phyloP scores from a whole-genome alignment of 1,140 invertebrate species.

The Telenomus remus region DNA sequence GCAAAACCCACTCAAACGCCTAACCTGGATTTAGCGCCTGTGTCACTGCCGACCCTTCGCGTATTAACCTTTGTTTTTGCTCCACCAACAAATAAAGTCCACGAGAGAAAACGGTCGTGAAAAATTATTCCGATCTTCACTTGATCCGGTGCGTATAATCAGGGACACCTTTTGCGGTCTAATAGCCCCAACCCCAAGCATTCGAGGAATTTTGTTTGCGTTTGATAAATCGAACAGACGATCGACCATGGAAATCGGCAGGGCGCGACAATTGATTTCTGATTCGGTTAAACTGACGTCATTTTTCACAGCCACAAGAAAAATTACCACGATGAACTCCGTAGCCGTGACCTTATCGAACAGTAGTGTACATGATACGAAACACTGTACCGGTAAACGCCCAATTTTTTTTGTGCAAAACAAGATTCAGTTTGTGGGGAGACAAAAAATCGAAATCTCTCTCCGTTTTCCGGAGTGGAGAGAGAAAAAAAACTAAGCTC shows the following conservation, averaged over 20 bases:
- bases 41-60: constrained; percentile 11
- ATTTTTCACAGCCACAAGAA: constrained; percentile 68
- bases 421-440: no score
- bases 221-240: no score
- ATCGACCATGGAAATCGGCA: neutral
- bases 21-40: constrained; percentile 62
- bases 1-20: constrained; percentile 56
- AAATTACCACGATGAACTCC: constrained; percentile 67
- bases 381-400: constrained; percentile 35
- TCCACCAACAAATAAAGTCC: constrained; percentile 3
- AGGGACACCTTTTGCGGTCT: no score
- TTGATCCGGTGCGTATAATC: neutral
- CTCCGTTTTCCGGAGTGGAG: neutral
- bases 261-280: constrained; percentile 71
- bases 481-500: neutral
- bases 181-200: no score
- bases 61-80: constrained; percentile 47
- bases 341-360: constrained; percentile 35
- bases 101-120: no score
- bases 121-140: constrained; percentile 2
- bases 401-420: neutral
- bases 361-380: constrained; percentile 14
- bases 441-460: no score
- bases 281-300: constrained; percentile 65
- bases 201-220: no score